A percentile compares a stretch with the other conserved stretches of the same genome.
Evolutionary conservation across 2,113 vertebrate genomes (phyloP).

Genomic region (Myrmophylax atrothorax): DNA sequence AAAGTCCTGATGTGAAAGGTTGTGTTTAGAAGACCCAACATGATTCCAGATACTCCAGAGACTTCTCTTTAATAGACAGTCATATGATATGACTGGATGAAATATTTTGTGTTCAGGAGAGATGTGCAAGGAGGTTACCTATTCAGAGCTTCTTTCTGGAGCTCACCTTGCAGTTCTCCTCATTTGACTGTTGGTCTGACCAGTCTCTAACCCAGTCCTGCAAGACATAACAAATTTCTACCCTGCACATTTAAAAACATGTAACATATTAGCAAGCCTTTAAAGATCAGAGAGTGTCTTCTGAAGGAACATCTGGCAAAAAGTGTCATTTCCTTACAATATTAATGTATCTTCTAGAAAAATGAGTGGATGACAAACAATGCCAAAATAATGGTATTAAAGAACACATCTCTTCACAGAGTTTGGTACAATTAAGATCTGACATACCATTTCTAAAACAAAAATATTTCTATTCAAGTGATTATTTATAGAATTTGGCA

Average conservation of each 20-base stretch:
- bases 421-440: background rate
- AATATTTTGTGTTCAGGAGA: background rate
- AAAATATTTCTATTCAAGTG: background rate
- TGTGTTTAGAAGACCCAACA: background rate
- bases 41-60: background rate
- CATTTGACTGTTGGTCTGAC: background rate
- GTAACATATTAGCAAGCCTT: background rate
- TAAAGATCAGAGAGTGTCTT: background rate
- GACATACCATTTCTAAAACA: background rate
- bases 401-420: background rate
- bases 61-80: background rate
- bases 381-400: fast-evolving
- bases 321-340: background rate
- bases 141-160: background rate
- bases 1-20: background rate
- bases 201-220: background rate
- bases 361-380: background rate
- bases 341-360: background rate
- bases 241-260: background rate
- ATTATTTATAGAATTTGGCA: background rate
- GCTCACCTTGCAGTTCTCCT: background rate
- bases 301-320: background rate
- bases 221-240: background rate
- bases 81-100: background rate
- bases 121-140: background rate